Evolutionary conservation across 2,797 vertebrate species (phyloP), one percentile per base, ranked within the genome.

Genomic region (Tinamus major): DNA sequence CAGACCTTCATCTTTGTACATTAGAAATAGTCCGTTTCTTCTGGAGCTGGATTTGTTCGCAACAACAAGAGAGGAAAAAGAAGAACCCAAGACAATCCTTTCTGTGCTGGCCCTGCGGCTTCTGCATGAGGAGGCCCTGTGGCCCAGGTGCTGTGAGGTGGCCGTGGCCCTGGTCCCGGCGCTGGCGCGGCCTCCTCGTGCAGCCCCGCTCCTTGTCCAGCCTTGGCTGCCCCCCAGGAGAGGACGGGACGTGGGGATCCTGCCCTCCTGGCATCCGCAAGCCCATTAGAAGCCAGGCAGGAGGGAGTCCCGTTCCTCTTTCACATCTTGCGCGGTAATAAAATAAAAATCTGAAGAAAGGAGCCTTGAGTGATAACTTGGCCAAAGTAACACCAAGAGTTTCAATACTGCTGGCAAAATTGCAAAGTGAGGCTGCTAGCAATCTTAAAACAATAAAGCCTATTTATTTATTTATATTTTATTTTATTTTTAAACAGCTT

Each of bases 301-400:
- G 92, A 94, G 94, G 87, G 74, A 59, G 51, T 5, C 63, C 75
- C 79, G 75, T 96, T 96, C 80, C 91, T 74, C 89, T 89, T 94
- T 81, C 46, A 2, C 1, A 1, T 89, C 89, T 89, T 85, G 75
- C 7, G 44, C 17, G 53, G 74, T 79, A 77, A 35, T 29, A 20
- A 63, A 71, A 63, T 70, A 31, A 69, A 72, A 92, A 78, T 62
- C 44, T 68, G 53, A 37, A 44, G 69, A 49, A 5, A 6, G 65
- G 41, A 44, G 13, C 18, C 0, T 55, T 56, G 75, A 64, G 39
- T 7, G 8, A 26, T 21, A 26, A 26, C 59, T 69, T 20, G 26
- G 69, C 56, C 56, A 24, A 3, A 0, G 0, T 13, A 69, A 27
- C 7, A 11, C 18, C 29, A 59, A 24, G 14, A 1, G 0, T 6